These are phyloP conservation scores for Rutpela maculata DNA, from an alignment of 2,888 invertebrate genomes.

Conservation along the genomic window DNA sequence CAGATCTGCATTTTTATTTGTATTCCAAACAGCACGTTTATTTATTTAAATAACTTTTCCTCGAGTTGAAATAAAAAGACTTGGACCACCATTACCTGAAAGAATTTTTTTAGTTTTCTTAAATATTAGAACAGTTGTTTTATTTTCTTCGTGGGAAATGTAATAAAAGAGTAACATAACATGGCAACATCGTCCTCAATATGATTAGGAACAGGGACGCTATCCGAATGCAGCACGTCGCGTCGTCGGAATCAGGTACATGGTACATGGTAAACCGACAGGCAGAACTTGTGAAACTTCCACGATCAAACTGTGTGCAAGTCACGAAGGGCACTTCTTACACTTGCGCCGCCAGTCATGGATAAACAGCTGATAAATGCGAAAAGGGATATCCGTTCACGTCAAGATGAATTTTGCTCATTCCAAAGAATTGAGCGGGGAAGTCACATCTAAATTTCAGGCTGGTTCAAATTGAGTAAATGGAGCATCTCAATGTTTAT, in stretches of 20 bases:
- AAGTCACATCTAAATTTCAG: neutral
- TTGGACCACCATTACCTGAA: too few relatives aligned
- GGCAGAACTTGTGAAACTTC: neutral
- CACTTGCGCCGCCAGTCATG: slow-evolving; percentile 16
- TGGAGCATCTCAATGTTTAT: neutral
- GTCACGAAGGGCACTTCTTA: slow-evolving; percentile 30
- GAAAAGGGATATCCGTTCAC: neutral
- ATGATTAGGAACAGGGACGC: neutral
- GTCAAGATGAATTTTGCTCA: slow-evolving; percentile 2
- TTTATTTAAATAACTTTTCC: too few relatives aligned
- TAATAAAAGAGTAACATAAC: neutral
- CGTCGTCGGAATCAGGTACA: slow-evolving; percentile 13
- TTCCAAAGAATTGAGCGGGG: neutral
- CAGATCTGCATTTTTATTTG: too few relatives aligned
- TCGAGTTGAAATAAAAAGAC: too few relatives aligned
- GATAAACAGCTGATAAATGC: slow-evolving; percentile 20
- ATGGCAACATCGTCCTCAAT: neutral
- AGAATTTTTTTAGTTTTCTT: too few relatives aligned
- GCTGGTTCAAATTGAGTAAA: neutral
- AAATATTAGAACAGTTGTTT: too few relatives aligned
- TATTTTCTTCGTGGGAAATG: too few relatives aligned
- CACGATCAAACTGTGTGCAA: slow-evolving; percentile 9
- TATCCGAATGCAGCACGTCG: neutral
- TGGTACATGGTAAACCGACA: slow-evolving; percentile 14
- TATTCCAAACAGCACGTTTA: too few relatives aligned